phyloP scores from a whole-genome alignment of 1,140 invertebrate species.

The Diuraphis noxia region DNA sequence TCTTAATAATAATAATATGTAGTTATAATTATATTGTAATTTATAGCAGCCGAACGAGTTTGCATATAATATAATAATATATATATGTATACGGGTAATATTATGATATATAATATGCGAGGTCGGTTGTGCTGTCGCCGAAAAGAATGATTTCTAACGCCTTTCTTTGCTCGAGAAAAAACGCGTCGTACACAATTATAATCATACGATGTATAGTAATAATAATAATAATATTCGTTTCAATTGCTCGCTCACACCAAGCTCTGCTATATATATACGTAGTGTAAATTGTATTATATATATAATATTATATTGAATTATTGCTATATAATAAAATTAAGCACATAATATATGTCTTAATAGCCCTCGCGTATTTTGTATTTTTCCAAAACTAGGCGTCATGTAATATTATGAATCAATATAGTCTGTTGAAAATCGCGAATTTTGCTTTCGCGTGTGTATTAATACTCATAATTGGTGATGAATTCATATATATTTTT shows the following conservation, averaged over 20 bases:
- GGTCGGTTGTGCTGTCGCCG: neutral
- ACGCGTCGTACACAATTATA: neutral
- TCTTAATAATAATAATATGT: neutral
- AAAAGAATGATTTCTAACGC: constrained; percentile 10
- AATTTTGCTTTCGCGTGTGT: neutral
- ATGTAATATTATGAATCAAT: neutral
- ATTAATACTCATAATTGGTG: too few species aligned
- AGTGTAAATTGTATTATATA: too few species aligned
- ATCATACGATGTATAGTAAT: neutral
- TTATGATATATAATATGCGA: neutral
- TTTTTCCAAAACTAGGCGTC: neutral
- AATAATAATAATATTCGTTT: neutral
- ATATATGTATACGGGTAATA: too few species aligned
- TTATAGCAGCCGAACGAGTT: constrained; percentile 21
- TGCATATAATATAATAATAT: neutral
- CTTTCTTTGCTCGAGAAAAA: neutral
- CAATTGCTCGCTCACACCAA: neutral
- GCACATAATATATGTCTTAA: neutral
- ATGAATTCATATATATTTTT: too few species aligned
- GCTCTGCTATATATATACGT: neutral
- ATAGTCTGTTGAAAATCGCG: neutral
- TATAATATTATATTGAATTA: neutral
- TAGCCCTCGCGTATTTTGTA: neutral
- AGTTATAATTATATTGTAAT: constrained; percentile 9
- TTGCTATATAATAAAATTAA: neutral